Conservation (phyloP, 1,140 invertebrate genomes). For the Ditylenchus dipsaci region DNA sequence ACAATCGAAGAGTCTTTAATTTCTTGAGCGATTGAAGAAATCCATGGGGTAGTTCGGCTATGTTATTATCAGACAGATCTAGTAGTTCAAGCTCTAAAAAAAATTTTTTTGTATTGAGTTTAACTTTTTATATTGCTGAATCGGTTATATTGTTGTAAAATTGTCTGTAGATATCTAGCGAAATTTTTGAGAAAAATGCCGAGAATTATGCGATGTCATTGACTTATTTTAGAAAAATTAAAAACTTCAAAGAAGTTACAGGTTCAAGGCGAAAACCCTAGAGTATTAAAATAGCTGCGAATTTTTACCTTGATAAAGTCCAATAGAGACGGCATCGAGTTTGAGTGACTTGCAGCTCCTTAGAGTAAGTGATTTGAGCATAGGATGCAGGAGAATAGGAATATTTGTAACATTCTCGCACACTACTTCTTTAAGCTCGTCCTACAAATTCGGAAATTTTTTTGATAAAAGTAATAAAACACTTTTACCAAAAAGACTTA, state of each 20-base stretch:
- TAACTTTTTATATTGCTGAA: neutral
- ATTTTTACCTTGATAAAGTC: constrained; percentile 6
- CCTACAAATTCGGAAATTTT: too few relatives aligned
- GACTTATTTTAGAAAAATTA: too few relatives aligned
- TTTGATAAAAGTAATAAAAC: too few relatives aligned
- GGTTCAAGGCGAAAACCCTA: too few relatives aligned
- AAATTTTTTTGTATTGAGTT: neutral
- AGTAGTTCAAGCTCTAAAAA: constrained; percentile 5
- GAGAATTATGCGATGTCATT: too few relatives aligned
- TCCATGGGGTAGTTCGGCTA: neutral
- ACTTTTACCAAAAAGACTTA: too few relatives aligned
- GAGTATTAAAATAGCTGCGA: neutral
- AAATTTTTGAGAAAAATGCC: too few relatives aligned
- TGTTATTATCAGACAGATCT: neutral
- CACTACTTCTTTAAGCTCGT: neutral
- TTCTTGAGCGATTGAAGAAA: neutral
- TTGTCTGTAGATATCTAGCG: too few relatives aligned
- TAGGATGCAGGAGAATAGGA: constrained; percentile 9
- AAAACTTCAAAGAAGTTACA: too few relatives aligned
- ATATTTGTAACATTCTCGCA: neutral
- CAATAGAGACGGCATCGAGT: constrained; percentile 7
- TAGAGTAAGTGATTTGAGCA: constrained; percentile 3
- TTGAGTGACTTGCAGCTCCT: neutral
- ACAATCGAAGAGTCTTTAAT: neutral
- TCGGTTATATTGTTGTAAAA: too few relatives aligned